These are phyloP conservation scores for Dermatemys mawii DNA, from an alignment of 2,113 vertebrate genomes.

Conservation along the genomic window DNA sequence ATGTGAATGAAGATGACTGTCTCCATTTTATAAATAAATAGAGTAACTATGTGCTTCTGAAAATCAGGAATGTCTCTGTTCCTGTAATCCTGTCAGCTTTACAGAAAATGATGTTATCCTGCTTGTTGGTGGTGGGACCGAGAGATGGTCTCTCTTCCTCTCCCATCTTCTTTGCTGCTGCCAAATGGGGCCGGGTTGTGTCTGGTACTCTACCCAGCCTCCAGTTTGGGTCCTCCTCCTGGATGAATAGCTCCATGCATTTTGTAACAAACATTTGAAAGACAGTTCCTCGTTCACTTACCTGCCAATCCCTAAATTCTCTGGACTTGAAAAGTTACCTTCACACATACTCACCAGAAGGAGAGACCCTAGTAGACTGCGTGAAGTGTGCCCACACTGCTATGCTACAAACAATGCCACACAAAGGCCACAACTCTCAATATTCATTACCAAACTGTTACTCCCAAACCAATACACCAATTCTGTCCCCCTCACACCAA, in stretches of 20 bases:
- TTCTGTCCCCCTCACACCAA: neutral
- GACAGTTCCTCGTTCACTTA: neutral
- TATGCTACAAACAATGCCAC: neutral
- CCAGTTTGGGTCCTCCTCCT: neutral
- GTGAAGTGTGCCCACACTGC: neutral
- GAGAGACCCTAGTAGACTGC: neutral
- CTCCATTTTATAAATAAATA: neutral
- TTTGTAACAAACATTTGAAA: neutral
- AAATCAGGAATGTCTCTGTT: neutral
- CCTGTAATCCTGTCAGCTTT: neutral
- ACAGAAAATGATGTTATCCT: neutral
- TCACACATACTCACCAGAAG: neutral
- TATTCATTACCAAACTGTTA: neutral
- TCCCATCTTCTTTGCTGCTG: neutral
- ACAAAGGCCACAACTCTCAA: accelerated
- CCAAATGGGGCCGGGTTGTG: neutral
- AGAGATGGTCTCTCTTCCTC: neutral
- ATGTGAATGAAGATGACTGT: neutral
- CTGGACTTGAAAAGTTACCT: neutral
- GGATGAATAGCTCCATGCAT: neutral
- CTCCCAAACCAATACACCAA: neutral
- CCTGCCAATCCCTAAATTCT: neutral
- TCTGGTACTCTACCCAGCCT: neutral
- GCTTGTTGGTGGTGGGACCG: neutral
- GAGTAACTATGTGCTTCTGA: neutral